Percentiles rank a stretch among this genome's conserved stretches.
phyloP scores from a whole-genome alignment of 2,888 invertebrate species.

The Camptogramma bilineatum region DNA sequence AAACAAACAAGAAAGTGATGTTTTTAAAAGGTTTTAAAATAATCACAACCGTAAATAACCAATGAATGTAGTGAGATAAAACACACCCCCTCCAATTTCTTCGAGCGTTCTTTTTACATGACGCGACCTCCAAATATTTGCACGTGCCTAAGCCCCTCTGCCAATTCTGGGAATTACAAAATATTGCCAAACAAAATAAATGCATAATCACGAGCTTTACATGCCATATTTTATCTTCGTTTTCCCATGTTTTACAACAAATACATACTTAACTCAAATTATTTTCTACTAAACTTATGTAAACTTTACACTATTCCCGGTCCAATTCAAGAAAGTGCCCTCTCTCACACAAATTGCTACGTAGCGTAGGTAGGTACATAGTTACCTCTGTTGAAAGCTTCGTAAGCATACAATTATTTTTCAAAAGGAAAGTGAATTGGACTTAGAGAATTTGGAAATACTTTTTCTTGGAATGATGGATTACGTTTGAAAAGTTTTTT shows the following conservation, averaged over 20 bases:
- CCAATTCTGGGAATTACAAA: no score
- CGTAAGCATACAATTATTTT: constrained; percentile 43
- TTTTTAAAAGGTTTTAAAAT: no score
- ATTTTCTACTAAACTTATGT: not conserved
- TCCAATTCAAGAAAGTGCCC: constrained; percentile 3
- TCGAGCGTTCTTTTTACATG: no score
- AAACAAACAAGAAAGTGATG: no score
- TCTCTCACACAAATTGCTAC: constrained; percentile 15
- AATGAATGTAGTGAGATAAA: no score
- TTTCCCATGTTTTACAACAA: not conserved
- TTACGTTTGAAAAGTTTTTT: not conserved
- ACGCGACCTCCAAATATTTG: no score
- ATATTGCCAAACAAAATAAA: no score
- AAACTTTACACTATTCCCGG: constrained; percentile 8
- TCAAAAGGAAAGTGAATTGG: constrained; percentile 32
- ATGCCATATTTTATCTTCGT: no score
- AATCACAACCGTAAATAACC: no score
- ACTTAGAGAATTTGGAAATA: not conserved
- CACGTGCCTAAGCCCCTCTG: no score
- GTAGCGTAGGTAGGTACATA: not conserved
- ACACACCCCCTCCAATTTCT: no score
- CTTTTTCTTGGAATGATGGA: not conserved
- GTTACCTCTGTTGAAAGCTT: constrained; percentile 29
- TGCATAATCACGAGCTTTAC: no score
- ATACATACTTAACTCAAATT: not conserved